A percentile compares a stretch with the other conserved stretches of the same genome.
Conservation (phyloP, 2,888 invertebrate genomes). For the Cancer borealis region DNA sequence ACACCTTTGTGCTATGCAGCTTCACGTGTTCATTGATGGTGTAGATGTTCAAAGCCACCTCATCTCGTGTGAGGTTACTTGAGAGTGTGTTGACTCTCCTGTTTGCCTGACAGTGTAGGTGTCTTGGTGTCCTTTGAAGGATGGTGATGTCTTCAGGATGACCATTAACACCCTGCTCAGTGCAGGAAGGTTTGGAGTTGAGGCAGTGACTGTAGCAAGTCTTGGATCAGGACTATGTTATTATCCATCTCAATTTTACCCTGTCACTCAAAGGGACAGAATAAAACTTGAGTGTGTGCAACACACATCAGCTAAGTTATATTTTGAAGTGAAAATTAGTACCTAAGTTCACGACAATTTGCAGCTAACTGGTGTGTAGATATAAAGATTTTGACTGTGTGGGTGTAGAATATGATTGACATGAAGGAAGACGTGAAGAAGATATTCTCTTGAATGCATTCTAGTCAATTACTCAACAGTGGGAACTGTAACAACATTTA, state of each 20-base stretch:
- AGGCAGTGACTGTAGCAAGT: not conserved
- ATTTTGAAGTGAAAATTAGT: not conserved
- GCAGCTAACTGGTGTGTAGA: conserved; percentile 14
- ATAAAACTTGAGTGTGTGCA: not conserved
- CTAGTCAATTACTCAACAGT: conserved; percentile 58
- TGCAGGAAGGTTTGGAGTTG: not conserved
- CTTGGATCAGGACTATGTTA: not conserved
- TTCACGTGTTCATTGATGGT: not conserved
- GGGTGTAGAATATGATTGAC: not conserved
- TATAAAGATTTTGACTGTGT: not conserved
- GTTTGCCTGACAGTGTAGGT: not conserved
- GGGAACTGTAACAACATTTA: not conserved
- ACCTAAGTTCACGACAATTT: not conserved
- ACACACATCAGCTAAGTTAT: not conserved
- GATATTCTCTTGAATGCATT: conserved; percentile 54
- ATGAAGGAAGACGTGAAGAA: not conserved
- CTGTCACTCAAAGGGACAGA: not conserved
- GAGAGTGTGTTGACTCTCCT: not conserved
- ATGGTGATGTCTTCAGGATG: not conserved
- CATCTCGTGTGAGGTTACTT: not conserved
- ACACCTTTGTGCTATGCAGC: not conserved
- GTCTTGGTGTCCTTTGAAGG: not conserved
- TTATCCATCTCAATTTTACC: not conserved
- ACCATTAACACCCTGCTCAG: not conserved
- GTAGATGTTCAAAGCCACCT: not conserved